phyloP scores from a whole-genome alignment of 2,888 invertebrate genomes.

The Sceliomorpha sp. region DNA sequence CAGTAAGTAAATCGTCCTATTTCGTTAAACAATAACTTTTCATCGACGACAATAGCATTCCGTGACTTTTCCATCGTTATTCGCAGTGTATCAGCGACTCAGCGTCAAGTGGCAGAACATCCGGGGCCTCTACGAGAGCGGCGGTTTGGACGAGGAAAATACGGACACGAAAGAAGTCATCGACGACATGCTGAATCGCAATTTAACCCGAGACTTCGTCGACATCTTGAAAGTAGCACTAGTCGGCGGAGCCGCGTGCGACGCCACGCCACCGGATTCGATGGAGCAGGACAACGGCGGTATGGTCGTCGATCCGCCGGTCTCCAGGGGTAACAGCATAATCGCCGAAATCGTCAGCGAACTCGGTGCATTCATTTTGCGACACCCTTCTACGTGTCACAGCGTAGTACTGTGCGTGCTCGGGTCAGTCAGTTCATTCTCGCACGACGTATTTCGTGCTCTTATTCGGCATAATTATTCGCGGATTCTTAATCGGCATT shows the following conservation, averaged over 20 bases:
- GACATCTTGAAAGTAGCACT: conserved; percentile 90
- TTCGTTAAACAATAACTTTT: no score
- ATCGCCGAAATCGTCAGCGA: conserved; percentile 90
- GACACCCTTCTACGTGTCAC: conserved; percentile 85
- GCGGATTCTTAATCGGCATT: no score
- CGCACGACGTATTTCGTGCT: conserved; percentile 4
- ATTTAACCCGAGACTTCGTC: conserved; percentile 92
- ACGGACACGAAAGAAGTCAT: conserved; percentile 90
- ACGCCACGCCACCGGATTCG: conserved; percentile 81
- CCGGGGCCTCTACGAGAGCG: conserved; percentile 87
- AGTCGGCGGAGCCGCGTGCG: conserved; percentile 85
- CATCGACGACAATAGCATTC: no score
- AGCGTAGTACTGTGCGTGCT: conserved; percentile 85
- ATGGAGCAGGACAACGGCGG: conserved; percentile 86
- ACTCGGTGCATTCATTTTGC: conserved; percentile 87
- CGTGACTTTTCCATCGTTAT: no score
- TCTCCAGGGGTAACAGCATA: conserved; percentile 75
- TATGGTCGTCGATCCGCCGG: conserved; percentile 85
- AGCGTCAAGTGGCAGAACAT: conserved; percentile 91
- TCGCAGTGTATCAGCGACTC: conserved; percentile 83
- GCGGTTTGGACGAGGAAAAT: conserved; percentile 87
- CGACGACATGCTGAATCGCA: conserved; percentile 92
- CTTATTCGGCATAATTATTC: background rate
- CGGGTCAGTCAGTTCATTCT: conserved; percentile 79
- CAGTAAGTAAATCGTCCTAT: conserved; percentile 86